phyloP scores from a whole-genome alignment of 2,113 vertebrate genomes.

The Cynopterus brachyotis region DNA sequence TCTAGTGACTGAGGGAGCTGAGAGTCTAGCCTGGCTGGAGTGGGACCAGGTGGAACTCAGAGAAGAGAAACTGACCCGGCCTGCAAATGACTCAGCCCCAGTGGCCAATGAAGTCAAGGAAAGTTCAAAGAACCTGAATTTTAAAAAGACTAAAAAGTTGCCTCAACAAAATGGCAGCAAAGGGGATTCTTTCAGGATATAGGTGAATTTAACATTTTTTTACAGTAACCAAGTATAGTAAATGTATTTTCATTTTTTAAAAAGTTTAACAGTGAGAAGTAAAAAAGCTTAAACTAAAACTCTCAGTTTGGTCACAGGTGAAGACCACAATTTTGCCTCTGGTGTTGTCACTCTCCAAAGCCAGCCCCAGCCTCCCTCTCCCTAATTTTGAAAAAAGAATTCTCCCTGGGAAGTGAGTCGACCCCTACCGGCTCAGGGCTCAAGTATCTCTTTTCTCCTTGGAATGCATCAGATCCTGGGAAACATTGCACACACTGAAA shows the following conservation, averaged over 20 bases:
- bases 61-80: background rate
- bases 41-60: background rate
- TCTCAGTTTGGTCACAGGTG: background rate
- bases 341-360: background rate
- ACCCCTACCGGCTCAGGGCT: background rate
- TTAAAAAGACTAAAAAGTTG: background rate
- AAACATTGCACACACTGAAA: background rate
- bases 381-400: background rate
- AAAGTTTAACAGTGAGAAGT: background rate
- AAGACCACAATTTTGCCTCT: background rate
- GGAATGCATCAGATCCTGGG: background rate
- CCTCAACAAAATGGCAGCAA: background rate
- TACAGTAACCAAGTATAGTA: background rate
- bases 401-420: background rate
- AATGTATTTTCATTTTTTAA: background rate
- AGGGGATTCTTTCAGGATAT: background rate
- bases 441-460: background rate
- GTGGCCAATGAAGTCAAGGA: background rate
- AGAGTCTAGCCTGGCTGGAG: too few species aligned
- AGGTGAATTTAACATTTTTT: background rate
- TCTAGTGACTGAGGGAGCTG: background rate
- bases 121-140: background rate
- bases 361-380: too few species aligned
- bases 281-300: background rate
- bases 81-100: background rate